Base-by-base conservation (phyloP, 2,113 vertebrate genomes). In the Sinocyclocheilus anshuiensis region DNA sequence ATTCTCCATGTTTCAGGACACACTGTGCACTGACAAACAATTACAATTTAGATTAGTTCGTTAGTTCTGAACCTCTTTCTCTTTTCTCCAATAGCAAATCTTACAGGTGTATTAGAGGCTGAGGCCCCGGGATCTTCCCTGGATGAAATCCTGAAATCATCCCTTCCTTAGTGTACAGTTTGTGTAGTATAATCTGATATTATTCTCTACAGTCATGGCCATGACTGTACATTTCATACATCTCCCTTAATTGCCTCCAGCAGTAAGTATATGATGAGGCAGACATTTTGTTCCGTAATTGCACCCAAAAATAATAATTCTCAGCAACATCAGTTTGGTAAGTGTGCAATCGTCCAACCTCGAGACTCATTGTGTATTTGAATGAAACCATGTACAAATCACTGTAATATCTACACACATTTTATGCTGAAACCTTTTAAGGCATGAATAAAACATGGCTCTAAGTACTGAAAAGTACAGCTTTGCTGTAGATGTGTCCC, bases 401-500 rank as follows among this genome's bases (percentile, higher is more conserved):
- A 39, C 75, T 86, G 74, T 88, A 57, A 86, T 84, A 79, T 88
- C 65, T 33, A 26, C 45, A 16, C 67, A 74, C 79, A 18, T 65
- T 59, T 36, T 48, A 71, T 71, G 67, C 9, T 86, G 84, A 76
- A 89, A 84, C 78, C 84, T 86, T 87, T 89, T 85, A 81, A 76
- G 81, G 78, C 76, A 89, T 90, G 84, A 90, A 90, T 90, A 90
- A 89, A 89, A 87, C 84, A 90, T 90, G 59, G 33, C 61, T 57
- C 65, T 84, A 76, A 69, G 74, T 74, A 76, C 45, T 24, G 85
- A 86, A 84, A 85, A 80, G 61, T 33, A 50, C 61, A 67, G 20
- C 75, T 81, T 77, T 79, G 81, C 71, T 39, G 39, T 16, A 86
- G 24, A 86, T 75, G 63, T 76, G 77, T 33, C 71, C 72, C 55